These are phyloP conservation scores for Archocentrus centrarchus DNA, from an alignment of 2,113 vertebrate species.

Conservation along the genomic window DNA sequence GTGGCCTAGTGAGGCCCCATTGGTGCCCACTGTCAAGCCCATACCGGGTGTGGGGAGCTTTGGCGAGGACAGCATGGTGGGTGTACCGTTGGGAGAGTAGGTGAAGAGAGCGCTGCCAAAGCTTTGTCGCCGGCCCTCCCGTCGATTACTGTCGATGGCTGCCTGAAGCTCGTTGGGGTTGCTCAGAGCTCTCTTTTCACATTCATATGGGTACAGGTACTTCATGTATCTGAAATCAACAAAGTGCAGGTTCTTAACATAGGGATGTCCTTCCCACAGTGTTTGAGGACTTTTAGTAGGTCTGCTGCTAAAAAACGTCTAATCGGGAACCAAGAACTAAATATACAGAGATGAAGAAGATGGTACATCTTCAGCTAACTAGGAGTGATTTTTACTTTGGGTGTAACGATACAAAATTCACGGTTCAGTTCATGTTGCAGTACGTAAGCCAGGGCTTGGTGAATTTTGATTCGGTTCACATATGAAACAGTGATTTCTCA, in stretches of 20 bases:
- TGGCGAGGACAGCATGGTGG: constrained; percentile 90
- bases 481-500: no score
- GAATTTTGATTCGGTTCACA: no score
- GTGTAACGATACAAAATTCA: no score
- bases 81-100: constrained; percentile 91
- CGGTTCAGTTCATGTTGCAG: no score
- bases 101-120: constrained; percentile 93
- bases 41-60: constrained; percentile 85
- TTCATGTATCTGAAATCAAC: constrained; percentile 92
- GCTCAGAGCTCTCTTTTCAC: constrained; percentile 93
- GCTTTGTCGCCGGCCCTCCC: constrained; percentile 93
- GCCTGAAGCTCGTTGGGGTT: constrained; percentile 97
- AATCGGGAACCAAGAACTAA: neutral
- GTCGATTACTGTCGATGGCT: constrained; percentile 95
- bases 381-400: neutral
- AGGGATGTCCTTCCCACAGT: neutral
- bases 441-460: no score
- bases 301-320: neutral
- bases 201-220: constrained; percentile 98
- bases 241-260: neutral
- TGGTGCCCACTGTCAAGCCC: constrained; percentile 85
- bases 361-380: neutral
- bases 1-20: constrained; percentile 85
- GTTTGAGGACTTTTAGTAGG: neutral
- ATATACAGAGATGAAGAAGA: neutral